Evolutionary conservation across 2,888 invertebrate species (phyloP).

Genomic region (Eilema caniola): DNA sequence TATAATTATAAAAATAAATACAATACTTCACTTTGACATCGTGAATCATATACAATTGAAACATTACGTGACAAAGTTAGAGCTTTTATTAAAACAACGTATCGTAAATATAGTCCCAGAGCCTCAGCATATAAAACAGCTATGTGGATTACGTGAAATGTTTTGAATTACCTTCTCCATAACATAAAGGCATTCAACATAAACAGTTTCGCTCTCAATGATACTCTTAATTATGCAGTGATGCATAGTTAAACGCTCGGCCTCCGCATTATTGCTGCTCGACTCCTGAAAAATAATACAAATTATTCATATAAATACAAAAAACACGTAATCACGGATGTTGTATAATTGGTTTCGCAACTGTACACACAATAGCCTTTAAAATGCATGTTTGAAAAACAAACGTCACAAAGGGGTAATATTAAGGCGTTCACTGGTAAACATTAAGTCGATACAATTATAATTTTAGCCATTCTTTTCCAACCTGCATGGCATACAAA

Average conservation of each 20-base stretch:
- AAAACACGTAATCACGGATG: constrained; percentile 36
- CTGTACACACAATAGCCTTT: constrained; percentile 59
- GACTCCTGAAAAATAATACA: constrained; percentile 67
- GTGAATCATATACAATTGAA: too few species aligned
- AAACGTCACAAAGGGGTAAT: constrained; percentile 50
- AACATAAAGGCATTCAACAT: constrained; percentile 95
- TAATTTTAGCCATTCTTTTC: constrained; percentile 37
- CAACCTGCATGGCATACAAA: constrained; percentile 47
- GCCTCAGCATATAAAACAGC: not conserved
- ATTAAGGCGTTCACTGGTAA: constrained; percentile 47
- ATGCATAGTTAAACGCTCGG: constrained; percentile 94
- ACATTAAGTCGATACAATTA: constrained; percentile 31
- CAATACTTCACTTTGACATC: too few species aligned
- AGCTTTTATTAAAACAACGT: not conserved
- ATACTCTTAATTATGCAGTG: constrained; percentile 96
- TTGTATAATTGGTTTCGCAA: constrained; percentile 54
- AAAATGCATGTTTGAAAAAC: constrained; percentile 59
- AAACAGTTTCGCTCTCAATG: constrained; percentile 96
- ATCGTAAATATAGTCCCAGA: not conserved
- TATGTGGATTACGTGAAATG: constrained; percentile 4
- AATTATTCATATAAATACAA: constrained; percentile 21
- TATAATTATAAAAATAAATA: too few species aligned
- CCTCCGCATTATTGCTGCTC: constrained; percentile 88
- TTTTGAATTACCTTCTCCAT: constrained; percentile 90
- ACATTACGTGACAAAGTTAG: too few species aligned